Evolutionary conservation across 23 tunicate genomes (phyloP).

Genomic region (Clavelina lepadiformis): DNA sequence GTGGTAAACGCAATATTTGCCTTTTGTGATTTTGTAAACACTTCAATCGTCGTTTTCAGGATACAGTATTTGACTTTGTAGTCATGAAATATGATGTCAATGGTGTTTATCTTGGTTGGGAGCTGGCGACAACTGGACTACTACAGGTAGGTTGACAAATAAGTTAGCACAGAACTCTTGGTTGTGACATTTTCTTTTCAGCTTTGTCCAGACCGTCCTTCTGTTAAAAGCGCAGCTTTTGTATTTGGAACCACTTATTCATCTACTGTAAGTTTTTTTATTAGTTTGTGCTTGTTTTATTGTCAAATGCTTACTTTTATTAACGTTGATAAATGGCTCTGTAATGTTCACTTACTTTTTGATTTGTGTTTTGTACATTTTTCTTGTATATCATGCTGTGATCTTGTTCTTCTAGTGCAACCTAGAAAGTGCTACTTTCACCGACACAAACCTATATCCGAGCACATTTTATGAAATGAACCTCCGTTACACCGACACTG

Average conservation of each 20-base stretch:
- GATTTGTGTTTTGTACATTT: no score
- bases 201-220: conserved; percentile 38
- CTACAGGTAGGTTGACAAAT: conserved; percentile 75
- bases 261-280: conserved; percentile 32
- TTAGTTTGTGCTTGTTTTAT: no score
- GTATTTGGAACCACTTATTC: conserved; percentile 47
- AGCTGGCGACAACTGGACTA: conserved; percentile 51
- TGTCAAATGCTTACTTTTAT: no score
- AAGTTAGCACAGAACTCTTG: not conserved
- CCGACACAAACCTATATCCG: conserved; percentile 18
- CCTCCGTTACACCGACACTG: conserved; percentile 27
- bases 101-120: conserved; percentile 66
- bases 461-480: conserved; percentile 31
- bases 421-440: not conserved
- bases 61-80: conserved; percentile 29
- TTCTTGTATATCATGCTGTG: no score
- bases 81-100: conserved; percentile 64
- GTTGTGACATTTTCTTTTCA: conserved; percentile 6
- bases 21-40: not conserved
- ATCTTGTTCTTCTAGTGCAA: conserved; percentile 12
- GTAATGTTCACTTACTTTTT: no score
- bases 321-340: no score
- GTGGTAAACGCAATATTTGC: not conserved
- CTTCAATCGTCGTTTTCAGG: conserved; percentile 14
- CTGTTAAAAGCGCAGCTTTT: conserved; percentile 40